Conservation (phyloP, 2,113 vertebrate species). For the Cricetomys ansorgei region DNA sequence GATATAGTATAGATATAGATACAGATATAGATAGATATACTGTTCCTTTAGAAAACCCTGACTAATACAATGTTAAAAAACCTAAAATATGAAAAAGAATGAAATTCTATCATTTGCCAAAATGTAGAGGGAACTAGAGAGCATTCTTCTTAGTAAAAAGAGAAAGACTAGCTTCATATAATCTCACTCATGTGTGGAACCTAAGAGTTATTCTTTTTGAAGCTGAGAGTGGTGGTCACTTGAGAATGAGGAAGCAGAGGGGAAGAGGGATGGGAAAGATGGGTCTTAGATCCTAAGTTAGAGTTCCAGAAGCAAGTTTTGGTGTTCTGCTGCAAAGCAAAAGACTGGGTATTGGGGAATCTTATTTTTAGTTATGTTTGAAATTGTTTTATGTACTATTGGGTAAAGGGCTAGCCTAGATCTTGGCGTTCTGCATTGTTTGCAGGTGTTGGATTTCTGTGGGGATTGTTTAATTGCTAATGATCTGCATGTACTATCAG, state of each 20-base stretch:
- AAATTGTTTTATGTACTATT: too few species aligned
- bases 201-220: background rate
- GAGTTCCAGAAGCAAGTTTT: background rate
- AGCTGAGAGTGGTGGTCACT: background rate
- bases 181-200: background rate
- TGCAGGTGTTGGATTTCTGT: too few species aligned
- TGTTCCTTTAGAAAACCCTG: background rate
- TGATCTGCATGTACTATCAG: too few species aligned
- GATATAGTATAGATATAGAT: too few species aligned
- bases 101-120: background rate
- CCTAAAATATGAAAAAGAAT: background rate
- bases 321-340: background rate
- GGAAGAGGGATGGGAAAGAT: background rate
- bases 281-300: background rate
- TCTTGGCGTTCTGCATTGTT: too few species aligned
- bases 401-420: too few species aligned
- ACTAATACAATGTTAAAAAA: background rate
- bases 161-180: background rate
- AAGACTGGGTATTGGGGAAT: too few species aligned
- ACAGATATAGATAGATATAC: too few species aligned
- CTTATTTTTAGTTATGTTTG: too few species aligned
- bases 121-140: background rate
- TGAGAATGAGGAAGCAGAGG: background rate
- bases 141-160: background rate
- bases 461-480: too few species aligned